phyloP scores from a whole-genome alignment of 2,797 vertebrate genomes.

The Distichodus sexfasciatus region DNA sequence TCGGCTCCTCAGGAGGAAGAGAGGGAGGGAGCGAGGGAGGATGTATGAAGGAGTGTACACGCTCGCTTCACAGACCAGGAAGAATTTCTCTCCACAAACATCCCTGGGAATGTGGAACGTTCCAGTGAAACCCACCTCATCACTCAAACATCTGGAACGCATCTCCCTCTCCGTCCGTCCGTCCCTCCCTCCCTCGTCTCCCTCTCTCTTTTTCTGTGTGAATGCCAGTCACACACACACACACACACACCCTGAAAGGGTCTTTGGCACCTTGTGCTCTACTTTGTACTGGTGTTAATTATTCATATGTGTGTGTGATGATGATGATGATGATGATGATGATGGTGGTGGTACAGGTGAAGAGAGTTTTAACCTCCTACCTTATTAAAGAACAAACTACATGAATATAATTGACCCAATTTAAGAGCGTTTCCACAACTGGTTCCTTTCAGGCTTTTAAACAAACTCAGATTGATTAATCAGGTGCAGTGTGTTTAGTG shows the following conservation, averaged over 20 bases:
- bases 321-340: too few species aligned
- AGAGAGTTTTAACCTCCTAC: conserved; percentile 2
- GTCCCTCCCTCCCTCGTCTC: too few species aligned
- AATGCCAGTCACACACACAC: conserved; percentile 39
- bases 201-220: conserved; percentile 49
- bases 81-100: conserved; percentile 74
- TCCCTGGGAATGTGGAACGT: conserved; percentile 73
- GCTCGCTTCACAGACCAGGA: conserved; percentile 65
- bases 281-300: conserved; percentile 58
- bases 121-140: conserved; percentile 73
- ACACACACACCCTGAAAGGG: conserved; percentile 31
- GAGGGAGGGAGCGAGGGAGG: not conserved
- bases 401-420: too few species aligned
- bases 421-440: too few species aligned
- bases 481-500: too few species aligned
- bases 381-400: not conserved
- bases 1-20: conserved; percentile 26
- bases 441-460: too few species aligned
- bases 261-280: conserved; percentile 46
- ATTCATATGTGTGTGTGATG: conserved; percentile 45
- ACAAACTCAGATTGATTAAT: too few species aligned
- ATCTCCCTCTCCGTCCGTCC: too few species aligned
- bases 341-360: conserved; percentile 58
- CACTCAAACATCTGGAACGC: conserved; percentile 75
- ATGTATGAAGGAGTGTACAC: conserved; percentile 54